phyloP scores from a whole-genome alignment of 2,888 invertebrate species.

The Perizoma flavofasciatum region DNA sequence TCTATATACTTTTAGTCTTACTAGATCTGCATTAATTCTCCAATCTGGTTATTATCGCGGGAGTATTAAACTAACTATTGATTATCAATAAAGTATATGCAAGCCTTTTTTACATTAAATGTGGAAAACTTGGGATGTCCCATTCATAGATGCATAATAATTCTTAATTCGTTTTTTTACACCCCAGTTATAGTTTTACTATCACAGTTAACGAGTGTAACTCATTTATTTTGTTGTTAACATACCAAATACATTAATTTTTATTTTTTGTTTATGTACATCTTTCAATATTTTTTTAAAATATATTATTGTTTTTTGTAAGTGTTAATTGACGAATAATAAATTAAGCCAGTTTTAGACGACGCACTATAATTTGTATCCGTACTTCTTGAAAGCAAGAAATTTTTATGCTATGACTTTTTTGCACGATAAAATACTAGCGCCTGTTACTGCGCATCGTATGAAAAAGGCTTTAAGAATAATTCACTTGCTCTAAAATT shows the following conservation, averaged over 20 bases:
- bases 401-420: not conserved
- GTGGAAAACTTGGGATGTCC: constrained; percentile 49
- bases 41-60: no score
- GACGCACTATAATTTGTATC: constrained; percentile 5
- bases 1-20: not conserved
- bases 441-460: not conserved
- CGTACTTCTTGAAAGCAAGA: not conserved
- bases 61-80: no score
- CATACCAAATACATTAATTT: constrained; percentile 78
- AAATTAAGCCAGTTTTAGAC: constrained; percentile 13
- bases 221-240: constrained; percentile 76
- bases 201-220: constrained; percentile 64
- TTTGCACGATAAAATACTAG: not conserved
- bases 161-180: constrained; percentile 42
- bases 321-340: constrained; percentile 63
- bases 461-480: constrained; percentile 2
- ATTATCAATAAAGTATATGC: no score
- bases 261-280: constrained; percentile 64
- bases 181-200: constrained; percentile 55
- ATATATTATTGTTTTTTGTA: constrained; percentile 49
- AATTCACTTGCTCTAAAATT: constrained; percentile 7
- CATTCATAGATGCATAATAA: constrained; percentile 49
- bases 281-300: constrained; percentile 68
- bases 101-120: not conserved
- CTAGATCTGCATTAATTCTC: no score